These are phyloP conservation scores for Vespertilio murinus DNA, from an alignment of 2,797 vertebrate genomes.

Conservation along the genomic window DNA sequence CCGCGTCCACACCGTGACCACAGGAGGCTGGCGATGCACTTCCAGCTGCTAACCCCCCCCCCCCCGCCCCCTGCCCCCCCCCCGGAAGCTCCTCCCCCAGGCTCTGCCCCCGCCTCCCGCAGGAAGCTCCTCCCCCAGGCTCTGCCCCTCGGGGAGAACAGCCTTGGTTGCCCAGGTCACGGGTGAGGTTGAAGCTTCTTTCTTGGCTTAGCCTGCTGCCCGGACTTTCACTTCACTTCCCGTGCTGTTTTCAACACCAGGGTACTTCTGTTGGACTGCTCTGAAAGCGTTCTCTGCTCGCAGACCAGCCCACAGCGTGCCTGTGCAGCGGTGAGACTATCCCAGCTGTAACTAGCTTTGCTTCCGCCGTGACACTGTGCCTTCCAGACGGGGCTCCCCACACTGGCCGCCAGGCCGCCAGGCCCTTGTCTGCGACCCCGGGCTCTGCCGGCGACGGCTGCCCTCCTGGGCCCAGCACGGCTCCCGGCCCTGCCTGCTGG, in stretches of 20 bases:
- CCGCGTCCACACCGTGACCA: not conserved
- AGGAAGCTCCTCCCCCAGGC: too few species aligned
- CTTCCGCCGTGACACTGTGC: not conserved
- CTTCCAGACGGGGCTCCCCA: fast-evolving
- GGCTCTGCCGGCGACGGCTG: not conserved
- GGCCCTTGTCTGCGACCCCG: not conserved
- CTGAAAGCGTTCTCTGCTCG: not conserved
- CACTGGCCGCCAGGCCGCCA: too few species aligned
- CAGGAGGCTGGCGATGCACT: not conserved
- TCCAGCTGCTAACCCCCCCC: not conserved
- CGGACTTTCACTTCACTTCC: not conserved
- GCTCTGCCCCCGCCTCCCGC: too few species aligned
- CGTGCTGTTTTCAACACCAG: not conserved
- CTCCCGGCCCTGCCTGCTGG: not conserved
- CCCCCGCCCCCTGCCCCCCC: too few species aligned
- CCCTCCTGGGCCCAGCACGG: not conserved
- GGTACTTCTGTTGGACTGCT: not conserved
- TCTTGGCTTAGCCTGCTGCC: not conserved
- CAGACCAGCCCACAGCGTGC: not conserved
- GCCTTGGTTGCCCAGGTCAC: not conserved
- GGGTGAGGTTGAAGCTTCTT: not conserved
- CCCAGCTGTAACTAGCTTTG: not conserved
- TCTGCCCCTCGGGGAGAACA: too few species aligned
- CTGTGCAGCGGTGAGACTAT: not conserved
- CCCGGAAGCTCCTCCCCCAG: too few species aligned